Evolutionary conservation across 2,797 vertebrate species (phyloP).

Genomic region (Lacerta bilineata): DNA sequence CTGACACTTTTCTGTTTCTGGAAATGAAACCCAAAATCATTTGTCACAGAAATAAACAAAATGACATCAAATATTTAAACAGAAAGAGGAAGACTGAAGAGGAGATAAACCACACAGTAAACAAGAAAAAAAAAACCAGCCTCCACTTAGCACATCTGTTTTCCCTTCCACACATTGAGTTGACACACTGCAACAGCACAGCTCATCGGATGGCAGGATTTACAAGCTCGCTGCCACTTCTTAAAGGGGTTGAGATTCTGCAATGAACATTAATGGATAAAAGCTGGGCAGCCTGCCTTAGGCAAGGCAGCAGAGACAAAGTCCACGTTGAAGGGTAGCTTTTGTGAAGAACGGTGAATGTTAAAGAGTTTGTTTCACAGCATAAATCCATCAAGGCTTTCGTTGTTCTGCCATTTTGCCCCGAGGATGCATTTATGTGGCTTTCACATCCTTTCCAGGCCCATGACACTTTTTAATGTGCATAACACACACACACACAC

Average conservation of each 20-base stretch:
- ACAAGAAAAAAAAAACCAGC: constrained; percentile 58
- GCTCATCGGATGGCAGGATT: constrained; percentile 48
- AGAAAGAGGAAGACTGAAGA: constrained; percentile 58
- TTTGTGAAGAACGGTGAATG: constrained; percentile 33
- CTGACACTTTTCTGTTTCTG: constrained; percentile 72
- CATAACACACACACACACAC: not conserved
- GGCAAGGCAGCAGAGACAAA: constrained; percentile 66
- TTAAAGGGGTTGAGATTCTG: constrained; percentile 47
- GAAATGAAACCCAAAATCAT: constrained; percentile 60
- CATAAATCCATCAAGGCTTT: constrained; percentile 66
- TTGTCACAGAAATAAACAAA: constrained; percentile 77
- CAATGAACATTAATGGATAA: constrained; percentile 30
- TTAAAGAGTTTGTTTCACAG: constrained; percentile 70
- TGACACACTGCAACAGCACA: constrained; percentile 53
- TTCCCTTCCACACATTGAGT: constrained; percentile 51
- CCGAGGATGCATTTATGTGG: constrained; percentile 67
- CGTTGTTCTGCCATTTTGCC: constrained; percentile 65
- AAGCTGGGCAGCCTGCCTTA: constrained; percentile 56
- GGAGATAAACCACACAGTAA: constrained; percentile 73
- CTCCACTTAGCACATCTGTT: constrained; percentile 60
- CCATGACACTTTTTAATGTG: constrained; percentile 28
- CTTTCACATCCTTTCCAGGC: constrained; percentile 59
- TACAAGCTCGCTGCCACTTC: constrained; percentile 45
- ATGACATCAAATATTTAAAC: constrained; percentile 79
- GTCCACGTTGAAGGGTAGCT: constrained; percentile 53